Base-by-base conservation (phyloP, 2,888 invertebrate species). In the Allygus modestus region DNA sequence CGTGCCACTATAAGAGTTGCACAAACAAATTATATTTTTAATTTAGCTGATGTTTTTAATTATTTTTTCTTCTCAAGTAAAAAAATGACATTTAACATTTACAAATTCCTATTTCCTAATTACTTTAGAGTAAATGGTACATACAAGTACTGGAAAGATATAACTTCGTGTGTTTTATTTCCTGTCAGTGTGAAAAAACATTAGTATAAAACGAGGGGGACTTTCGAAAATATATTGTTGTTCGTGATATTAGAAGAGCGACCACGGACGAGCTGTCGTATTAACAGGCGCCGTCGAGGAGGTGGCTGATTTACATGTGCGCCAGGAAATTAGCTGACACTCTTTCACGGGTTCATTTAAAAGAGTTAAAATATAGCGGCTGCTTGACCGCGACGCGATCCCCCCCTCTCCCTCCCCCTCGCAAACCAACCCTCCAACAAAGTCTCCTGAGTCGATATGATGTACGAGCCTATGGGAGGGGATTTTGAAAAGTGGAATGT, bases 291-390 rank as follows among this genome's bases (percentile, higher is more conserved):
- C 26, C 20, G 65, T 31, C 41, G 71, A 41, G 71, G n/a, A 71
- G 41, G 2, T 1, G 12, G 26, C 77, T 77, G 77, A 77, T 77
- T 77, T 77, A 77, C 77, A 77, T 51, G 51, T 77, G 41, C 26
- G 26, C 77, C 77, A 77, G 77, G 77, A 77, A 77, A 77, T 77
- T 77, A 77, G 77, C 77, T 77, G 77, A 77, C 77, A 77, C 77
- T 77, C 77, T 77, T 71, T 77, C 77, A 41, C 15, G 77, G 43
- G 77, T 77, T 77, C 77, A 51, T 77, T 77, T 77, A 77, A 77
- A 77, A 77, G 77, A 77, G 77, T 77, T 77, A 77, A 77, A 77
- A 77, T 77, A 77, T 77, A 77, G 77, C 71, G 71, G 71, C 20
- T 20, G n/a, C 71, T 71, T 41, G 71, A 41, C 71, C 71, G 20